Base-by-base conservation (phyloP, 2,797 vertebrate genomes). In the Esox lucius region DNA sequence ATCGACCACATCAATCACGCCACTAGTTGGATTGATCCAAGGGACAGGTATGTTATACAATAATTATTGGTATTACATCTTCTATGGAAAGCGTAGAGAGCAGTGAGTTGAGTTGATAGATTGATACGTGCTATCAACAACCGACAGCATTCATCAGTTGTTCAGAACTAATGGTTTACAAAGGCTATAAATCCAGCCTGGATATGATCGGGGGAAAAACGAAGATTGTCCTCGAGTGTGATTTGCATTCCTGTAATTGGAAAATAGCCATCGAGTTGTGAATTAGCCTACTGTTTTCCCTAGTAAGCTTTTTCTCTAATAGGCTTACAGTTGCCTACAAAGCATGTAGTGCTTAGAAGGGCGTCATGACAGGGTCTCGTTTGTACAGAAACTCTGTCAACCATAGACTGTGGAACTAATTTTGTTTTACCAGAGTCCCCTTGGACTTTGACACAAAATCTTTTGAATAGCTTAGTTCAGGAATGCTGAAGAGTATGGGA, bases 21-120 rank as follows among this genome's bases (percentile, higher is more conserved):
- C 89, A 98, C 97, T 81, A 98, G 97, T 93, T 98, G 97, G 97
- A 95, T 98, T 84, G 97, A 98, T 91, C 97, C 97, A 66, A 90
- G 97, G 86, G 97, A 99, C 95, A 97, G 97, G 97, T 98, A 94
- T 59, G 33, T 51, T 53, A 11, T 61, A 0, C 3, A 15, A 48
- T 39, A 61, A 28, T 51, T 48, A 79, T 71, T 72, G 46, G 22
- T 39, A 59, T 59, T 22, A 46, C 46, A 46, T 11, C 12, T 59
- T 59, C 16, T 9, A 33, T 33, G 31, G 9, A 62, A 3, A 26
- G 2, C 13, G 6, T 28, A 28, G 4, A 33, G 16, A 19, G 64
- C 56, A 59, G 16, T 4, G 9, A 19, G 56, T n/a, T 24, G 42
- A 13, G 12, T 46, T 11, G 6, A 46, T 15, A 19, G 19, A 22